Base-by-base conservation (phyloP, 2,797 vertebrate genomes). In the Cryptoprocta ferox region DNA sequence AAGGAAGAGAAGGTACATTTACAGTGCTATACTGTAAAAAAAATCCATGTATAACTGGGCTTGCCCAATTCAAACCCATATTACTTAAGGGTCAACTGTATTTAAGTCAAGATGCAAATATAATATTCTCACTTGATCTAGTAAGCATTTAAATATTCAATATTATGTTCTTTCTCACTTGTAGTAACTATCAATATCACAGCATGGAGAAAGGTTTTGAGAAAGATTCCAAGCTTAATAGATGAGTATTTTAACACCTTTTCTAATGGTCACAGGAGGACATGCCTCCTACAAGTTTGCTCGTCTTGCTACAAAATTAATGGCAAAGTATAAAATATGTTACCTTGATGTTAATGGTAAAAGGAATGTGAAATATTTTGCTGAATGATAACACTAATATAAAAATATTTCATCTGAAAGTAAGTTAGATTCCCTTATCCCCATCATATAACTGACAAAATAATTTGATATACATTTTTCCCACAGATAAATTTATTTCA, bases 401-500 rank as follows among this genome's bases (percentile, higher is more conserved):
- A 66, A 70, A 80, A 95, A 83, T 30, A 85, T 76, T 83, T 91
- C 59, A 53, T 65, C 95, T 84, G 70, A 92, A 96, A 95, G 28
- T 70, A 75, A 80, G 14, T 45, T 94, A 71, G 86, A 93, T 83
- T 86, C n/a, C 24, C 91, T 85, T 73, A 42, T 35, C 8, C 3
- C 21, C 30, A 82, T 88, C 48, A 37, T 75, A 68, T 83, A 71
- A 80, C 16, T 80, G 42, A 18, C n/a, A 94, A 92, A 80, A 94
- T 70, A 96, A 87, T 81, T 84, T 76, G 7, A 88, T 59, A 68
- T 65, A 5, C 6, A 88, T 71, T 75, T 75, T 70, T 12, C 37
- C 30, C 18, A 50, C 16, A 89, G 65, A 79, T 83, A 70, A 61
- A 59, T 59, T 91, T 88, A 92, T 73, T 84, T 91, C n/a, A 92